Base-by-base conservation (phyloP, 2,113 vertebrate genomes). In the Blennius ocellaris region DNA sequence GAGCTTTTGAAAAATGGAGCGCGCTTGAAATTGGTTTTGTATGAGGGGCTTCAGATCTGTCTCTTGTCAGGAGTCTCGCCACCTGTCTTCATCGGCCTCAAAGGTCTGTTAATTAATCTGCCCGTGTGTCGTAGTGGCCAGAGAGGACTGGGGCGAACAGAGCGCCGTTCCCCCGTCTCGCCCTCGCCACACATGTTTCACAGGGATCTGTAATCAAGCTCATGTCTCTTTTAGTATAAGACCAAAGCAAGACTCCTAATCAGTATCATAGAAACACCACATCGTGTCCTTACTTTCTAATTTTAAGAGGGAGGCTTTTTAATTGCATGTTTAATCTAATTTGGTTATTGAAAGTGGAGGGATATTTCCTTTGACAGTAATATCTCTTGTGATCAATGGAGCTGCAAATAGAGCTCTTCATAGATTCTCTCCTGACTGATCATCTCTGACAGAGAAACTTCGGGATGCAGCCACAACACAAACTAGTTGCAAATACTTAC, bases 331-430 rank as follows among this genome's bases (percentile, higher is more conserved):
- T 92, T 92, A 69, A 92, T 78, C 87, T 91, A 88, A 93, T 90
- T 90, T 84, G 92, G 94, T 94, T 94, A 96, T 95, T 93, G 93
- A 90, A 93, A 94, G 93, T 94, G 91, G 87, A 72, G 73, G 82
- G 92, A 95, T 93, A 93, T 94, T 95, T 95, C 92, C 73, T 84
- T 94, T 94, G 84, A 94, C 87, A 67, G 76, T 57, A 85, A 87
- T 95, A 94, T 95, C 92, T 90, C 90, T 91, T 89, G 85, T 90
- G 81, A 95, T 96, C 93, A 93, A 94, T 93, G 92, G 94, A 88
- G 92, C 87, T 85, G 90, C 92, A 94, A 94, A 92, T 87, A 83
- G 85, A 86, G 71, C 77, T 85, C 67, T 71, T 67, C 45, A 60
- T 62, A 74, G 47, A 63, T 54, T 93, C 90, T 92, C 91, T 91